Percentiles rank a stretch among this genome's conserved stretches.
Evolutionary conservation across 2,888 invertebrate species (phyloP).

Genomic region (Ichneumoninae sp.): DNA sequence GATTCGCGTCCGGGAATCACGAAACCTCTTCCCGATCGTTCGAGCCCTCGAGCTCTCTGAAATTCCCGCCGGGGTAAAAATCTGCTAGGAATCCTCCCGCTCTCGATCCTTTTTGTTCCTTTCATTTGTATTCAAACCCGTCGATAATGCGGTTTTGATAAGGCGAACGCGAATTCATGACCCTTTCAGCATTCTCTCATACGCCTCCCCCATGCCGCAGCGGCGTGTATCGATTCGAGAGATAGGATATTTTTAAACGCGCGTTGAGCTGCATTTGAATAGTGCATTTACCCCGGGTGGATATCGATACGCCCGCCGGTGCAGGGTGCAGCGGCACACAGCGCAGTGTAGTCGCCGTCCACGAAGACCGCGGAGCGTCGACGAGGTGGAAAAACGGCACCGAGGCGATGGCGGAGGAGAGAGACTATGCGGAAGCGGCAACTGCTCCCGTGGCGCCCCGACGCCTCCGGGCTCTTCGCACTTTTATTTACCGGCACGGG

Average conservation of each 20-base stretch:
- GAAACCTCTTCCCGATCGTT: not conserved
- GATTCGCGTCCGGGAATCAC: not conserved
- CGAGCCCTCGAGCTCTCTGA: not conserved
- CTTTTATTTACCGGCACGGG: slow-evolving; percentile 73
- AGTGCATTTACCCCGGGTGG: slow-evolving; percentile 19
- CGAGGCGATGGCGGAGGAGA: slow-evolving; percentile 2
- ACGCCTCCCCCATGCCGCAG: not conserved
- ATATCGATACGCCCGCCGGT: slow-evolving; percentile 13
- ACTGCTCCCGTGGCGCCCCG: slow-evolving; percentile 70
- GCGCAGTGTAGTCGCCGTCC: not conserved
- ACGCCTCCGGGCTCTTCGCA: slow-evolving; percentile 64
- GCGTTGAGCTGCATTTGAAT: slow-evolving; percentile 29
- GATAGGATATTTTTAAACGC: slow-evolving; percentile 25
- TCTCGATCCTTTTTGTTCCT: not conserved
- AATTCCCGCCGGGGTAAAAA: not conserved
- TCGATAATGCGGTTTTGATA: slow-evolving; percentile 7
- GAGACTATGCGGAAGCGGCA: slow-evolving; percentile 57
- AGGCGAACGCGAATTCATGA: not conserved
- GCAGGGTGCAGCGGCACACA: not conserved
- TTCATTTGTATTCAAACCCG: not conserved
- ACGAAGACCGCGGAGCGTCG: not conserved
- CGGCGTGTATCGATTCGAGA: slow-evolving; percentile 17
- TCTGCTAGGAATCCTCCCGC: not conserved
- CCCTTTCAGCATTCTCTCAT: not conserved
- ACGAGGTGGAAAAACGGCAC: slow-evolving; percentile 15